A percentile compares a stretch with the other conserved stretches of the same genome.
Evolutionary conservation across 2,113 vertebrate species (phyloP).

Genomic region (Ia io): DNA sequence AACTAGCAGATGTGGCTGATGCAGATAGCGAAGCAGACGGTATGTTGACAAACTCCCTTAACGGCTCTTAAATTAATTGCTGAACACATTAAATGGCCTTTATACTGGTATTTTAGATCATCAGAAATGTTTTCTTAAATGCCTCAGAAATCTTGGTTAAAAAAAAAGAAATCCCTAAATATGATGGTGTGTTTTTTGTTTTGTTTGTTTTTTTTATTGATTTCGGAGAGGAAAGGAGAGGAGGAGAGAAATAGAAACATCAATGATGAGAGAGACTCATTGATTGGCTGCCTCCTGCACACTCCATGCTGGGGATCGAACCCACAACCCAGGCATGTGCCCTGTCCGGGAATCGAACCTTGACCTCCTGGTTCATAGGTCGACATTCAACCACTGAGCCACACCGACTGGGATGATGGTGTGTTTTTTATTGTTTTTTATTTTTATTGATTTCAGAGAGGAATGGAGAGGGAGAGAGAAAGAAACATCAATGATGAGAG

Average conservation of each 20-base stretch:
- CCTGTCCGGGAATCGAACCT: no score
- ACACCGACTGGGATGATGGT: neutral
- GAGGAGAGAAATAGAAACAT: neutral
- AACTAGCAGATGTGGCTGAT: slow-evolving; percentile 80
- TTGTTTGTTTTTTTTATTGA: neutral
- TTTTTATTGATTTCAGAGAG: no score
- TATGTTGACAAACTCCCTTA: slow-evolving; percentile 82
- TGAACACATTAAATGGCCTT: slow-evolving; percentile 52
- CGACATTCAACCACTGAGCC: no score
- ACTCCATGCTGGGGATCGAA: no score
- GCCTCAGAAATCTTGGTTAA: neutral
- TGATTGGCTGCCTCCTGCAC: neutral
- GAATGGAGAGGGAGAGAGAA: no score
- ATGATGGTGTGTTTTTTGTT: neutral
- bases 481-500: no score
- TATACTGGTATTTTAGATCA: slow-evolving; percentile 41
- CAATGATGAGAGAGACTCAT: neutral
- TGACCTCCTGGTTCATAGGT: no score
- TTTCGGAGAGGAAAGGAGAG: neutral
- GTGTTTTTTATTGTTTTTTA: no score
- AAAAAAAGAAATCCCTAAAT: neutral
- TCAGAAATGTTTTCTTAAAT: slow-evolving; percentile 36
- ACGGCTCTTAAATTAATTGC: slow-evolving; percentile 63
- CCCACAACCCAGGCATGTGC: neutral
- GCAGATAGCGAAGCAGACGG: slow-evolving; percentile 93